Conservation (phyloP, 1,140 invertebrate species). For the Armadillidium nasatum region DNA sequence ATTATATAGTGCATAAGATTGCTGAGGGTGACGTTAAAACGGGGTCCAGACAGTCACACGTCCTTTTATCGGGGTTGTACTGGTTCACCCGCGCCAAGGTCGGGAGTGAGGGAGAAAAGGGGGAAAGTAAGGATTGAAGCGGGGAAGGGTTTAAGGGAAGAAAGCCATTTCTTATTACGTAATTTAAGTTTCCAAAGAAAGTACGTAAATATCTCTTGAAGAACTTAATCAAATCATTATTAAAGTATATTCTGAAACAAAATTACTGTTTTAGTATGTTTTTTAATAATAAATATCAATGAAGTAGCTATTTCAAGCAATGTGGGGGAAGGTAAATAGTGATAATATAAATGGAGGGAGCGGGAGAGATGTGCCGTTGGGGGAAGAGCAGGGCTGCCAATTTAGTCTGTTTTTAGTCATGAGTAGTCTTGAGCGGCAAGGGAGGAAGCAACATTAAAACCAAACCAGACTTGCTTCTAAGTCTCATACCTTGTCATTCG, state of each 20-base stretch:
- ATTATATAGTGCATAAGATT: neutral
- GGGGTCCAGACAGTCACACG: neutral
- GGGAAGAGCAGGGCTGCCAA: slow-evolving; percentile 3
- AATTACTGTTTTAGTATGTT: too few species aligned
- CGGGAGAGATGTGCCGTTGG: slow-evolving; percentile 3
- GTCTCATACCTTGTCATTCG: too few species aligned
- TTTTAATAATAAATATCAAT: too few species aligned
- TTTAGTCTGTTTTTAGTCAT: neutral
- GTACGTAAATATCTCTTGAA: too few species aligned
- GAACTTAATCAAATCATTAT: too few species aligned
- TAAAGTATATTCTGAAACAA: too few species aligned
- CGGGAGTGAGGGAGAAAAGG: neutral
- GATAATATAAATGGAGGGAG: slow-evolving; percentile 2
- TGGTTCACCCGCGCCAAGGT: slow-evolving; percentile 7
- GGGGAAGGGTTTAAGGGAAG: neutral
- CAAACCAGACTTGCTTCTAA: neutral
- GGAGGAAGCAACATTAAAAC: neutral
- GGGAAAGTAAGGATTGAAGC: neutral
- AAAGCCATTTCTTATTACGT: neutral
- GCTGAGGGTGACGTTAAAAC: neutral
- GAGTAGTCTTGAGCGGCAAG: neutral
- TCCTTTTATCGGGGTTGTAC: slow-evolving; percentile 9
- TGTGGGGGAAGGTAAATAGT: neutral
- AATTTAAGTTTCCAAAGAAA: neutral
- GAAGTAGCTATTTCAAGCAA: neutral